Evolutionary conservation across 30 jellyfish, hydroid and myxozoan genomes (phyloP), one percentile per base, ranked within the genome.

Genomic region (Haliclystus octoradiatus): DNA sequence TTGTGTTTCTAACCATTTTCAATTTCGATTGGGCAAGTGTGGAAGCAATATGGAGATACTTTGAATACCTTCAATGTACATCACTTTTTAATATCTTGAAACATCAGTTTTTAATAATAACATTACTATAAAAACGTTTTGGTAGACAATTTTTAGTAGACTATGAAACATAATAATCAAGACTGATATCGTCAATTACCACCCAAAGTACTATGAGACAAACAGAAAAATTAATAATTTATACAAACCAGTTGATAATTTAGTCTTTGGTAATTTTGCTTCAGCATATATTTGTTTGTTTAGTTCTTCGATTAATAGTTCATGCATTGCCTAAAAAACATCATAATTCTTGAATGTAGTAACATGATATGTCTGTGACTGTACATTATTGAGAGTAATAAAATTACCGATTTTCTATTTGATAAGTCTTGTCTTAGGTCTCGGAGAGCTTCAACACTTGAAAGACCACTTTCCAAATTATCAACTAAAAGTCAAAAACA

Each of bases 361-460:
- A n/a, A n/a, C n/a, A n/a, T n/a, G n/a, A n/a, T n/a, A n/a, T n/a
- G n/a, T n/a, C n/a, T n/a, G 2, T 27, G 31, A 3, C 1, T 4
- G 40, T 35, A 26, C 2, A 3, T 30, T 3, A 33, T 40, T 34
- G 9, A 22, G 23, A 71, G 1, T 31, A 0, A n/a, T 26, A 31
- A 27, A 73, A 79, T 32, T 62, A 82, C 92, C 82, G 79, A 70
- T 77, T 79, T 75, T 33, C 98, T 69, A 0, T 84, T 72, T 26
- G 68, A 69, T 1, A 89, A 79, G 50, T 91, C 93, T 26, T 74
- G 52, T 33, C 80, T 62, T 35, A 89, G 40, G 12, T 89, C 98
- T 7, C 98, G 80, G 26, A 89, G 50, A 23, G 98, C 98, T 23
- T 89, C 98, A 2, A 89, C 98, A 61, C 68, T 68, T 57, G 71